A percentile compares a stretch with the other conserved stretches of the same genome.
phyloP scores from a whole-genome alignment of 1,140 invertebrate species.

The Drosophila persimilis region DNA sequence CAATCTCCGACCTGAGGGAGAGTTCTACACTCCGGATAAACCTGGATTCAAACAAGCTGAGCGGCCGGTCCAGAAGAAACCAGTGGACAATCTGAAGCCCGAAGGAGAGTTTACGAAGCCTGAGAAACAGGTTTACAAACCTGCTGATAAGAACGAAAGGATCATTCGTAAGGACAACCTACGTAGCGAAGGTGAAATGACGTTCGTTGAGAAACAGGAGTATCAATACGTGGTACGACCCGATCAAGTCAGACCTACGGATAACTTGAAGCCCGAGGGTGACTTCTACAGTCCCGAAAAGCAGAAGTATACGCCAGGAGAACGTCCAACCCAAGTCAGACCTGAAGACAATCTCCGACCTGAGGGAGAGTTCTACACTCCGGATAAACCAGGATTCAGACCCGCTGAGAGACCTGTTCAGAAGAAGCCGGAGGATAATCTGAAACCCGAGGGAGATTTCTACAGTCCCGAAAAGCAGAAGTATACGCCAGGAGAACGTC shows the following conservation, averaged over 20 bases:
- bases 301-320: slow-evolving; percentile 82
- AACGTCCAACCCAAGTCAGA: slow-evolving; percentile 84
- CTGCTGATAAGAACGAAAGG: slow-evolving; percentile 76
- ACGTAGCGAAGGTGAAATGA: slow-evolving; percentile 84
- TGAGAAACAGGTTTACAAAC: slow-evolving; percentile 61
- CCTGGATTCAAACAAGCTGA: no score
- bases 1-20: no score
- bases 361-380: slow-evolving; percentile 84
- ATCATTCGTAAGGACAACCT: slow-evolving; percentile 84
- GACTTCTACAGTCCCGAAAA: slow-evolving; percentile 74
- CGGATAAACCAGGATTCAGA: slow-evolving; percentile 40
- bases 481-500: no score
- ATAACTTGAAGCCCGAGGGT: slow-evolving; percentile 84
- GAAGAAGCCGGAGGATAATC: no score
- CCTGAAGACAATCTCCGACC: slow-evolving; percentile 86
- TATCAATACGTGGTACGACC: slow-evolving; percentile 82
- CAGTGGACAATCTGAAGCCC: slow-evolving; percentile 83
- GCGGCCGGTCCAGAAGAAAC: slow-evolving; percentile 26
- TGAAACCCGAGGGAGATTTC: no score
- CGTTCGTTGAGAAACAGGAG: slow-evolving; percentile 85
- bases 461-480: no score
- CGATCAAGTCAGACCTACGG: slow-evolving; percentile 85
- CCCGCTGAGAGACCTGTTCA: no score
- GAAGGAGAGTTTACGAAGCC: slow-evolving; percentile 84
- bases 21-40: no score